Base-by-base conservation (phyloP, 2,888 invertebrate species). In the Gryllus longicercus region DNA sequence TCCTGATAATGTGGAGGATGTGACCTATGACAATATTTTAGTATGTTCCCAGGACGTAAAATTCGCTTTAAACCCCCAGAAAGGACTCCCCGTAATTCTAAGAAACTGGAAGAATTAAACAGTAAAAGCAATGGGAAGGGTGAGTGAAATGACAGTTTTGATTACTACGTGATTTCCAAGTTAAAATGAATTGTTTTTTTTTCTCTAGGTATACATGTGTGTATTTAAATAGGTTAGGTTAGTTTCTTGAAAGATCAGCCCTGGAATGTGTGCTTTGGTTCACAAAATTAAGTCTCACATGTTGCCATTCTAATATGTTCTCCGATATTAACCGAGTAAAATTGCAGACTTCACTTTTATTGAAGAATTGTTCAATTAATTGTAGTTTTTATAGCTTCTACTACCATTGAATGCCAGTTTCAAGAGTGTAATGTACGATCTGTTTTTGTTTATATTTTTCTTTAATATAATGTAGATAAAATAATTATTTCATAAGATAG, bases 31-130 rank as follows among this genome's bases (percentile, higher is more conserved):
- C 38, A 38, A 38, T 38, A 38, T 5, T 38, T 38, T 38, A 38
- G 38, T 8, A 63, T 63, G 63, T 63, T 63, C n/a, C 63, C 63
- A 63, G 63, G 63, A 63, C 63, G 63, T 63, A 63, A n/a, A 63
- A 63, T 63, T 18, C 63, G 63, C 63, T 63, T 63, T 63, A 63
- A 63, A 63, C n/a, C 63, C n/a, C 63, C 63, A n/a, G 63, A 63
- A n/a, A 63, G n/a, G 63, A 18, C 63, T 14, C 63, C 63, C 16
- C 14, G 63, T 14, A 63, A 63, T 63, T 14, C 63, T 63, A 63
- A n/a, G n/a, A 63, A n/a, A 63, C n/a, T 63, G n/a, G 63, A 63
- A n/a, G 63, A 63, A 63, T 16, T 63, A n/a, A 63, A 63, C n/a
- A 63, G n/a, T 63, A n/a, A n/a, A 63, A 14, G 14, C 16, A 63